These are phyloP conservation scores for Leucozona laternaria DNA, from an alignment of 2,888 invertebrate genomes.

Conservation along the genomic window DNA sequence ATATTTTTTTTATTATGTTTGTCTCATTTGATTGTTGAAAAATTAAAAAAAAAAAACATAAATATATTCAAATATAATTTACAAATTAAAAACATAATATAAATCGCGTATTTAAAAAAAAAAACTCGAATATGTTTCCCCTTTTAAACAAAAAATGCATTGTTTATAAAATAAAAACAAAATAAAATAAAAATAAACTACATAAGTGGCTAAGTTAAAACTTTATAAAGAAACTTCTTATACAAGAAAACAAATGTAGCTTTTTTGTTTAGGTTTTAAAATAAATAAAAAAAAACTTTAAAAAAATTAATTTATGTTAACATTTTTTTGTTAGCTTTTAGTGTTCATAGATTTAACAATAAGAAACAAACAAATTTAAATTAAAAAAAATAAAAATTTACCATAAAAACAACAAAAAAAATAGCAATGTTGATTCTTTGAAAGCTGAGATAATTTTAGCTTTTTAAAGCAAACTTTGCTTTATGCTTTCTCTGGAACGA, in stretches of 20 bases:
- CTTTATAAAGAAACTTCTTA: constrained; percentile 65
- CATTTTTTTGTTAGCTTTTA: constrained; percentile 76
- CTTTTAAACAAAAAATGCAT: constrained; percentile 43
- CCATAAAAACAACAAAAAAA: constrained; percentile 68
- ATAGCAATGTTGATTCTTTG: constrained; percentile 46
- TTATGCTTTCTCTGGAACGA: not conserved
- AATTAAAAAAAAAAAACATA: not conserved
- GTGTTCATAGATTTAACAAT: constrained; percentile 76
- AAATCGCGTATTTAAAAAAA: constrained; percentile 58
- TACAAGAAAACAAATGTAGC: constrained; percentile 62
- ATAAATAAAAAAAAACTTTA: constrained; percentile 46
- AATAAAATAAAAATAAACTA: constrained; percentile 33
- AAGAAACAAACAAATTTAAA: constrained; percentile 70
- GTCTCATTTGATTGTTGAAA: constrained; percentile 50
- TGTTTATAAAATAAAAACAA: constrained; percentile 55
- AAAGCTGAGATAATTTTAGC: not conserved
- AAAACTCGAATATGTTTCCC: constrained; percentile 66
- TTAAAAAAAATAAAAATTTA: constrained; percentile 71
- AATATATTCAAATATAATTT: constrained; percentile 22
- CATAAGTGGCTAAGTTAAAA: constrained; percentile 61
- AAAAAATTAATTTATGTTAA: constrained; percentile 70
- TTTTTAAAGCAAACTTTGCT: not conserved
- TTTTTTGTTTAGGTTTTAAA: constrained; percentile 70
- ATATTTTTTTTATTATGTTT: not conserved
- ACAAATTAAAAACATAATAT: constrained; percentile 13